Evolutionary conservation across 92 coral and sea anemone genomes (phyloP).

Genomic region (Actinostola sp.): DNA sequence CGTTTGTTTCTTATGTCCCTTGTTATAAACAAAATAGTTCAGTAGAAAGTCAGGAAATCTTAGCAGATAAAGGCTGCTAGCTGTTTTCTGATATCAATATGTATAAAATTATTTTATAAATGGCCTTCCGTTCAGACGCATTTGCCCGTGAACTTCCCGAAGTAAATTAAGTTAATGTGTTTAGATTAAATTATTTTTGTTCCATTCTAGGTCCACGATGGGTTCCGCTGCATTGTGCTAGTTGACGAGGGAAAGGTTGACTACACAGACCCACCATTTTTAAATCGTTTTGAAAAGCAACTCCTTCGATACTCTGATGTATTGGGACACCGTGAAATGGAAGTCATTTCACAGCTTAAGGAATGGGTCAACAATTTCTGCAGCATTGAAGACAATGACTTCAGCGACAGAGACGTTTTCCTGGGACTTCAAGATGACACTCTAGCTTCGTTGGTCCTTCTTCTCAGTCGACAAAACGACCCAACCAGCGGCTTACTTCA

Average conservation of each 20-base stretch:
- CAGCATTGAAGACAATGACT: constrained; percentile 15
- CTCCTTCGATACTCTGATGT: constrained; percentile 60
- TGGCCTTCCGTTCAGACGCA: too few relatives aligned
- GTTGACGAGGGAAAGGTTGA: constrained; percentile 49
- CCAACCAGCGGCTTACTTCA: constrained; percentile 6
- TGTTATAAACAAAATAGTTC: too few relatives aligned
- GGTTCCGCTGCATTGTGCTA: constrained; percentile 64
- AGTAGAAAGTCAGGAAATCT: too few relatives aligned
- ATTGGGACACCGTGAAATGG: constrained; percentile 14
- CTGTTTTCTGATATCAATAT: too few relatives aligned
- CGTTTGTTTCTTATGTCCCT: too few relatives aligned
- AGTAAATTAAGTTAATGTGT: too few relatives aligned
- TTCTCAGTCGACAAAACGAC: constrained; percentile 15
- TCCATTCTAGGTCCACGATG: constrained; percentile 25
- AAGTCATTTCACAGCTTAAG: constrained; percentile 11
- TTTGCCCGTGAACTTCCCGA: too few relatives aligned
- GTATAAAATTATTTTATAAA: too few relatives aligned
- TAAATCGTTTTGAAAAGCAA: constrained; percentile 69
- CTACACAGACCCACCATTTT: constrained; percentile 67
- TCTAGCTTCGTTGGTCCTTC: constrained; percentile 48
- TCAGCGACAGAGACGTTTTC: constrained; percentile 49
- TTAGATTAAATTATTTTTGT: background rate
- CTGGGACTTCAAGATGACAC: constrained; percentile 56
- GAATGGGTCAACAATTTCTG: constrained; percentile 37
- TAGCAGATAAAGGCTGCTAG: too few relatives aligned